phyloP scores from a whole-genome alignment of 2,797 vertebrate genomes.

The Dromococcyx pavoninus region DNA sequence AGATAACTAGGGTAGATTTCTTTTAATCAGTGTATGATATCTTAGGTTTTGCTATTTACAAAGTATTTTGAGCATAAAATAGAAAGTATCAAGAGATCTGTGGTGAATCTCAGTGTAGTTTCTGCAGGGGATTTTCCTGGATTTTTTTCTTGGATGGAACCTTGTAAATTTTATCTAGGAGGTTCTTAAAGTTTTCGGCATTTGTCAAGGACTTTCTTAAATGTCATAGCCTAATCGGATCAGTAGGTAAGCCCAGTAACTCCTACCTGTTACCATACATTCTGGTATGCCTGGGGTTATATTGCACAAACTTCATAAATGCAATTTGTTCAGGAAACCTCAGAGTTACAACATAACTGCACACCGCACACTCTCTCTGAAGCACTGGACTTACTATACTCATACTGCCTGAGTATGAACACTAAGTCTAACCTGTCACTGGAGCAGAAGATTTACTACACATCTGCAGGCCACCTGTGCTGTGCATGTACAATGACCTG shows the following conservation, averaged over 20 bases:
- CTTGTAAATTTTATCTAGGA: neutral
- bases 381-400: neutral
- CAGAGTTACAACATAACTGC: neutral
- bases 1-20: neutral
- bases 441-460: constrained; percentile 26
- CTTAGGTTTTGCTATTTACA: neutral
- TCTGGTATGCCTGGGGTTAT: neutral
- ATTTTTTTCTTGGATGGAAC: neutral
- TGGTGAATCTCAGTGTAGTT: neutral
- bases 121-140: neutral
- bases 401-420: neutral
- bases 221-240: neutral
- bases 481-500: neutral
- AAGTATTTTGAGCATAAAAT: neutral
- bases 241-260: neutral
- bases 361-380: neutral
- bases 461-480: constrained; percentile 56
- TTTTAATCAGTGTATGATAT: neutral
- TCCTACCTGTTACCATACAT: neutral
- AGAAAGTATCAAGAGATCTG: neutral
- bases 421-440: neutral
- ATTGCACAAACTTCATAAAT: neutral
- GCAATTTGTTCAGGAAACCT: neutral
- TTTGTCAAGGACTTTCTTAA: neutral
- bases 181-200: neutral